phyloP scores from a whole-genome alignment of 2,888 invertebrate species.

The Melikaiella ostensackeni region DNA sequence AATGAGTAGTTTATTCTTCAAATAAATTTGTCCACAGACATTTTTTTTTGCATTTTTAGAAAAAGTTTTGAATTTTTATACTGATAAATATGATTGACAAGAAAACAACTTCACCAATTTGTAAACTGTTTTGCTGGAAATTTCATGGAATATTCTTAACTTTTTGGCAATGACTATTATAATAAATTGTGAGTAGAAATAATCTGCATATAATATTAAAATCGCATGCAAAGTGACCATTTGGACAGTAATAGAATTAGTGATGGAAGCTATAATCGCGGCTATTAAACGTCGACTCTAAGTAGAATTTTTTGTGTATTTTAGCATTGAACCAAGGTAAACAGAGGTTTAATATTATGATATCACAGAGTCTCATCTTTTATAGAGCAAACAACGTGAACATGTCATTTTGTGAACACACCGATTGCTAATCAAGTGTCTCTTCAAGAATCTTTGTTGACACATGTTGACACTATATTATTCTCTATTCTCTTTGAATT shows the following conservation, averaged over 20 bases:
- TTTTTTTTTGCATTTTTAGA: too few species aligned
- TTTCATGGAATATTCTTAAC: neutral
- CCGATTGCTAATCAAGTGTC: constrained; percentile 34
- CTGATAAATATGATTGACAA: too few species aligned
- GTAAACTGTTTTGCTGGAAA: too few species aligned
- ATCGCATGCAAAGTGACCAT: constrained; percentile 21
- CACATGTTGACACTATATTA: neutral
- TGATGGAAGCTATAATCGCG: constrained; percentile 15
- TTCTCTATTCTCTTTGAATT: neutral
- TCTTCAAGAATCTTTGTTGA: constrained; percentile 18
- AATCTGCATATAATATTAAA: neutral
- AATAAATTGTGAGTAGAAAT: neutral
- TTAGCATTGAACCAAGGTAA: constrained; percentile 31
- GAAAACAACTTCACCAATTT: too few species aligned
- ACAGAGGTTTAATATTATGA: constrained; percentile 37
- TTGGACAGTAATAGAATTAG: constrained; percentile 18
- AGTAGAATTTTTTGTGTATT: constrained; percentile 29
- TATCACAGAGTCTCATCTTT: constrained; percentile 32
- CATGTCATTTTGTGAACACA: constrained; percentile 24
- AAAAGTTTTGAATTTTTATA: too few species aligned
- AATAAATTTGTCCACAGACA: too few species aligned
- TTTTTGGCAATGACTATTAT: neutral
- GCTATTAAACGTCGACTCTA: constrained; percentile 1
- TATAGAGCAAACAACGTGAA: constrained; percentile 26
- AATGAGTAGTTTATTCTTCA: too few species aligned